Base-by-base conservation (phyloP, 2,888 invertebrate genomes). In the Prenolepis imparis region DNA sequence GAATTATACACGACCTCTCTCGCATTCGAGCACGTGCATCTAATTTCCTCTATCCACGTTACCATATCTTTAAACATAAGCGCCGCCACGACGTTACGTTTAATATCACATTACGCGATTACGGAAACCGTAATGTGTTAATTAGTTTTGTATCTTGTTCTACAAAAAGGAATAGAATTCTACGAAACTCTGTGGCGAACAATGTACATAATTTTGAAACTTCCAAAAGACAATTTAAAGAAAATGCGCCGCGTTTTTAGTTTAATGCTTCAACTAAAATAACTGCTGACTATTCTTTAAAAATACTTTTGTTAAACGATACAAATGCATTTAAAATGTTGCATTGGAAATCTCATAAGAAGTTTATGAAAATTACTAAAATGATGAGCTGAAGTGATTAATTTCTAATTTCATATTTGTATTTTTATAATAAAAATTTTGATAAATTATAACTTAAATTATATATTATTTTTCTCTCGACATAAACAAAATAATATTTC, bases 1-100 rank as follows among this genome's bases (percentile, higher is more conserved):
- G 85, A 89, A 89, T 89, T 88, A 83, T 84, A 82, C 77, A 85
- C 85, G 32, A 67, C 36, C 57, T 52, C 41, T 67, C 67, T 52
- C 52, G 78, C 70, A 66, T 48, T 77, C 57, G 44, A 81, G 78
- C 83, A 83, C 61, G 77, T 48, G 70, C 67, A 61, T 28, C 36
- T 66, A 78, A 28, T 41, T 32, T 28, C 55, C 44, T n/a, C 52
- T 41, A 36, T 57, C 52, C 68, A 28, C 24, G 21, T 55, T 48
- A 39, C 21, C 72, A 21, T 59, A 18, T 24, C 70, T 72, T 80
- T 41, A 75, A 64, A 75, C 75, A 64, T 64, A 64, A 73, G 55
- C 63, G 41, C 52, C 32, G 39, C 68, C 21, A 18, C 52, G 57
- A 39, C 61, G 78, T 78, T 78, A 61, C 68, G 11, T 78, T 68